Conservation (phyloP, 2,888 invertebrate genomes). For the Andrena bicolor region DNA sequence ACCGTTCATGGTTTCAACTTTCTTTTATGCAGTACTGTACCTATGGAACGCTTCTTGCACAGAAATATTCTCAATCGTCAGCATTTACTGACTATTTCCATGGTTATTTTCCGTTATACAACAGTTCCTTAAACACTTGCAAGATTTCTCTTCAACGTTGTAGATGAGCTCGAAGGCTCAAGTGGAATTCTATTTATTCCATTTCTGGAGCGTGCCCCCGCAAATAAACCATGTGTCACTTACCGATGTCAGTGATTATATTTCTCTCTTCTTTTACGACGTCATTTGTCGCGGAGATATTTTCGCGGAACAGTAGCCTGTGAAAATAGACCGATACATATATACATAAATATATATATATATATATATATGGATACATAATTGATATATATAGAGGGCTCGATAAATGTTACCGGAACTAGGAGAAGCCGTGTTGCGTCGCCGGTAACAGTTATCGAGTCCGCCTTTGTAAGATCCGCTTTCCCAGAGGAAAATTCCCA, state of each 20-base stretch:
- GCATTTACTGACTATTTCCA: no score
- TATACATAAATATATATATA: no score
- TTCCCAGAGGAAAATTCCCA: constrained; percentile 54
- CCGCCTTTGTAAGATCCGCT: constrained; percentile 41
- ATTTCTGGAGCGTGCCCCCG: not conserved
- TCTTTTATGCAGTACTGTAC: no score
- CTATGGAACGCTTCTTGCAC: no score
- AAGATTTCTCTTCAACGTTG: not conserved
- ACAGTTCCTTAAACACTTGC: not conserved
- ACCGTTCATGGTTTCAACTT: no score
- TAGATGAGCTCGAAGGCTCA: not conserved
- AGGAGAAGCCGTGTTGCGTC: constrained; percentile 23
- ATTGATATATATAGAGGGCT: no score
- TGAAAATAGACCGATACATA: not conserved
- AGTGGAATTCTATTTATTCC: constrained; percentile 1
- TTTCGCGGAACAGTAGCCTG: not conserved
- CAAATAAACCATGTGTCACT: constrained; percentile 4
- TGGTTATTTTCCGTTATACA: not conserved
- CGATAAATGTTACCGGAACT: not conserved
- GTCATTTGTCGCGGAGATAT: not conserved
- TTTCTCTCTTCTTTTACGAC: not conserved
- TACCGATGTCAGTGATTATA: not conserved
- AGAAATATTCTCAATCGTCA: no score
- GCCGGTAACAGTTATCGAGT: constrained; percentile 34
- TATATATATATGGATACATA: not conserved